Evolutionary conservation across 2,113 vertebrate genomes (phyloP), one percentile per base, ranked within the genome.

Genomic region (Cryptoleucopteryx plumbea): DNA sequence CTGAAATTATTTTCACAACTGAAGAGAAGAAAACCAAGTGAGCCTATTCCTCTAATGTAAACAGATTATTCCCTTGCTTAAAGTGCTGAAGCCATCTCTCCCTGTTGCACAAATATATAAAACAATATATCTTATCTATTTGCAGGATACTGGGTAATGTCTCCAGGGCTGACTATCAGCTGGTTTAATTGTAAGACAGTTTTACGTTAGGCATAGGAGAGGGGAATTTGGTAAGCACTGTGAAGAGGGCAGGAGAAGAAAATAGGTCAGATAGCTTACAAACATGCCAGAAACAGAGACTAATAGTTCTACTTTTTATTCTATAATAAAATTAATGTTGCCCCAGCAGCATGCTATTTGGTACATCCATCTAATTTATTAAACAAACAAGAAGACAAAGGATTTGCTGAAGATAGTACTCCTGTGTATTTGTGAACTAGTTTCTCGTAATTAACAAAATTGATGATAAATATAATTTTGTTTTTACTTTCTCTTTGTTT

Each of bases 291-390:
- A 96, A 97, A 97, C 59, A 81, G 88, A 97, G 95, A 93, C 95
- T 92, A 96, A 91, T 94, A 94, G 82, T 95, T 94, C 94, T 75
- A 86, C 55, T 85, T 96, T 94, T 96, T 86, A 97, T 94, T 93
- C 96, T 88, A 36, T 93, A 95, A 96, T 90, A 97, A 96, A 98
- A 98, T 96, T 96, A 97, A 98, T 95, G 94, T 94, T 96, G 87
- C 87, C 94, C 96, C 93, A 95, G 94, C 95, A 96, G 96, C 95
- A 91, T 31, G 80, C 95, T 94, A 58, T 97, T 93, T 94, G 72
- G 80, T 95, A 68, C 91, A 97, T 97, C 86, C 80, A 97, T 97
- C 97, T 96, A 89, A 96, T 95, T 95, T 96, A 97, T 95, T 97
- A 96, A 97, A 95, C 93, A 96, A 98, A 94, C 80, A 90, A 82